phyloP scores from a whole-genome alignment of 2,888 invertebrate species.

The Caenorhabditis zanzibari region DNA sequence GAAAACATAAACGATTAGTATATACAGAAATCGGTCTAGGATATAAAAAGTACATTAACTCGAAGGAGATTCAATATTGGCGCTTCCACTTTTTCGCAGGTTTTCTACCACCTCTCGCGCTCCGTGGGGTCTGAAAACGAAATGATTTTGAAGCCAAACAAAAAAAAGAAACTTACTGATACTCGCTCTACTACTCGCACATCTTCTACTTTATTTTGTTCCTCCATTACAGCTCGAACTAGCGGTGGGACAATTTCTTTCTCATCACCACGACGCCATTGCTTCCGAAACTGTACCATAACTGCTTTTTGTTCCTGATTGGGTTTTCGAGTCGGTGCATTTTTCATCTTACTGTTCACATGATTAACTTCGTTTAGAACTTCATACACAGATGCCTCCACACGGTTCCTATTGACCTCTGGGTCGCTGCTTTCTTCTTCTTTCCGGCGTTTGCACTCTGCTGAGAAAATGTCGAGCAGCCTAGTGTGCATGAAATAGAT shows the following conservation, averaged over 20 bases:
- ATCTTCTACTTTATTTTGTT: not conserved
- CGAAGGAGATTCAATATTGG: not conserved
- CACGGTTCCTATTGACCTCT: not conserved
- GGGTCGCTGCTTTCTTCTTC: not conserved
- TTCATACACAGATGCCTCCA: not conserved
- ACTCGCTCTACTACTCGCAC: not conserved
- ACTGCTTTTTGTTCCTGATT: not conserved
- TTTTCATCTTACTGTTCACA: not conserved
- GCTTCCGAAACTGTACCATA: not conserved
- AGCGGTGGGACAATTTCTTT: not conserved
- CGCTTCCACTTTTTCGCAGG: slow-evolving; percentile 8
- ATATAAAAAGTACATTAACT: not conserved
- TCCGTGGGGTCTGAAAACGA: slow-evolving; percentile 2
- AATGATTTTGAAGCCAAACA: not conserved
- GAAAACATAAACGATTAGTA: not conserved
- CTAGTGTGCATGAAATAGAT: slow-evolving; percentile 5
- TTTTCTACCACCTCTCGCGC: not conserved
- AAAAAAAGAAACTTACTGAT: not conserved
- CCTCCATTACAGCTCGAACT: not conserved
- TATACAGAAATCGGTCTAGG: slow-evolving; percentile 27
- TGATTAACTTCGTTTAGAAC: not conserved
- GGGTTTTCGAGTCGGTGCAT: not conserved
- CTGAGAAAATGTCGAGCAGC: not conserved
- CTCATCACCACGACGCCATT: not conserved
- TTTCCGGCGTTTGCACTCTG: not conserved